Conservation (phyloP, 2,888 invertebrate genomes). For the Serrognathus titanus region DNA sequence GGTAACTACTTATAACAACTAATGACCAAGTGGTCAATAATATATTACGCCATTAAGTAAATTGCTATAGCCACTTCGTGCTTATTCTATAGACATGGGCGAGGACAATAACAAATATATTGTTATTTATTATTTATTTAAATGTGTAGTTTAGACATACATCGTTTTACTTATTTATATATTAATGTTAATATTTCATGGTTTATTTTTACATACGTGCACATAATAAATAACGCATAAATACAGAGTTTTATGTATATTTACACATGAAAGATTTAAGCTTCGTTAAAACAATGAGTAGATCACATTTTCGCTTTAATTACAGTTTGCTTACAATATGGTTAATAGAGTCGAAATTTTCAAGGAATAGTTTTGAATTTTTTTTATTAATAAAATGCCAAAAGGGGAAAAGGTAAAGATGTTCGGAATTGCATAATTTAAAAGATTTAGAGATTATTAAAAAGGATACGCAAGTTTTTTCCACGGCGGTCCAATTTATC, state of each 20-base stretch:
- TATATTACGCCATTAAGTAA: constrained; percentile 19
- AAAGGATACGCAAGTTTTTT: no score
- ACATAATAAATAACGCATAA: neutral
- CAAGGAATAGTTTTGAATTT: no score
- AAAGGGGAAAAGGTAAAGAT: no score
- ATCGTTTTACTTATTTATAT: constrained; percentile 6
- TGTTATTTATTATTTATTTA: constrained; percentile 14
- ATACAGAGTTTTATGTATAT: neutral
- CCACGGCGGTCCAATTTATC: no score
- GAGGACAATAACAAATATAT: constrained; percentile 10
- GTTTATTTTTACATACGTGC: neutral
- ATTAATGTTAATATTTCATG: neutral
- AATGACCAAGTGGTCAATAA: constrained; percentile 18
- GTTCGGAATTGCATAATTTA: no score
- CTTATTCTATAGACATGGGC: constrained; percentile 1
- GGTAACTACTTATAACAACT: constrained; percentile 10
- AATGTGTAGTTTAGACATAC: neutral
- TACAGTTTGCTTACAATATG: no score
- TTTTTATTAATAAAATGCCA: no score
- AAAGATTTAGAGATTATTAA: no score
- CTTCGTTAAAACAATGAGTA: no score
- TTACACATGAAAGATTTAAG: no score
- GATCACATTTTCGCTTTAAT: no score
- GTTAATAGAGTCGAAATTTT: no score
- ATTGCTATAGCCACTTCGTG: constrained; percentile 9